Evolutionary conservation across 1,140 invertebrate genomes (phyloP).

Genomic region (Sycobia sp.): DNA sequence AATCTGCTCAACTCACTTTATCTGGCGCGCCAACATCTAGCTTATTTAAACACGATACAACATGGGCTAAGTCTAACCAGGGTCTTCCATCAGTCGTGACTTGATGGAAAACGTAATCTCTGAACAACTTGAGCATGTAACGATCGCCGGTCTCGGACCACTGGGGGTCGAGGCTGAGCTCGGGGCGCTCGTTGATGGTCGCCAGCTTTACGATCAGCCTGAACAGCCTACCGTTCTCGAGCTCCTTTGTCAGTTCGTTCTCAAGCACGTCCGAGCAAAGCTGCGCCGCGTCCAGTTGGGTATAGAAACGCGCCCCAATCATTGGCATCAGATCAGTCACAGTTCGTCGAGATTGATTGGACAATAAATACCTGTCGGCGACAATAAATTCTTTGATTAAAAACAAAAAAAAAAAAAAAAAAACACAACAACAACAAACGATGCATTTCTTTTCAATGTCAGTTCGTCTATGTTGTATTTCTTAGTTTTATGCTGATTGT

Average conservation of each 20-base stretch:
- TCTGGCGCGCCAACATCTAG: slow-evolving; percentile 86
- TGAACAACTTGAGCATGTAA: slow-evolving; percentile 97
- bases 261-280: slow-evolving; percentile 86
- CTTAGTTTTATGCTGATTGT: no score
- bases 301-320: slow-evolving; percentile 97
- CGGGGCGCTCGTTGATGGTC: slow-evolving; percentile 90
- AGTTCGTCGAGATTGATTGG: slow-evolving; percentile 73
- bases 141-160: slow-evolving; percentile 98
- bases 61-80: slow-evolving; percentile 95
- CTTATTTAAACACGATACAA: slow-evolving; percentile 93
- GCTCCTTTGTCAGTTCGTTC: slow-evolving; percentile 88
- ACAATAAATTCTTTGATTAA: slow-evolving; percentile 29
- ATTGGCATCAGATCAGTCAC: slow-evolving; percentile 98
- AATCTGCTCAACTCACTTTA: slow-evolving; percentile 80
- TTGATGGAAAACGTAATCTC: slow-evolving; percentile 96
- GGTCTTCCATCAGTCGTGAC: slow-evolving; percentile 90
- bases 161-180: slow-evolving; percentile 89
- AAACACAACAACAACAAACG: no score
- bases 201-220: slow-evolving; percentile 89
- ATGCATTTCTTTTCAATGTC: no score
- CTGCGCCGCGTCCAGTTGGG: slow-evolving; percentile 89
- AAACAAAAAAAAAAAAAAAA: no score
- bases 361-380: slow-evolving; percentile 74
- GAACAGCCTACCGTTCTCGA: slow-evolving; percentile 93
- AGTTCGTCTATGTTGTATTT: no score